Evolutionary conservation across 2,797 vertebrate species (phyloP).

Genomic region (Pseudochromis fuscus): DNA sequence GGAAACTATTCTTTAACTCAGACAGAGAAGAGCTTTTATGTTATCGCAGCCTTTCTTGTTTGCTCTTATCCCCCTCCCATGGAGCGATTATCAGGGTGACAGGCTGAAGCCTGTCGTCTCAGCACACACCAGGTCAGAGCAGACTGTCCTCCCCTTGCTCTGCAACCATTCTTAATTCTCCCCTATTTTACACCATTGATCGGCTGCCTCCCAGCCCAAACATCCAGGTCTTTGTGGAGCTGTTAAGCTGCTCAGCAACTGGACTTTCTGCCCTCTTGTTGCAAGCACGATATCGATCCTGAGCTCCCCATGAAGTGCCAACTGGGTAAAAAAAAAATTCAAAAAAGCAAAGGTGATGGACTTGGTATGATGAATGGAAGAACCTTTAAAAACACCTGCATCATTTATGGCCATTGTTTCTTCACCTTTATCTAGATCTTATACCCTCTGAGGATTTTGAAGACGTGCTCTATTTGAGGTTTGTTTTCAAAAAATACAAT

Average conservation of each 20-base stretch:
- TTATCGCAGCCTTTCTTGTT: constrained; percentile 53
- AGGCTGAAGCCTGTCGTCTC: constrained; percentile 60
- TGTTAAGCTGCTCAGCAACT: constrained; percentile 68
- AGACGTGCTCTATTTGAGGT: background rate
- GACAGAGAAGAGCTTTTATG: constrained; percentile 45
- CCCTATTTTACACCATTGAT: constrained; percentile 81
- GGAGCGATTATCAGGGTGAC: constrained; percentile 64
- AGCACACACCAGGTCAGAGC: constrained; percentile 69
- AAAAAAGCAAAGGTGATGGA: constrained; percentile 31
- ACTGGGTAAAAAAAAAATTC: background rate
- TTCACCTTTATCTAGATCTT: background rate
- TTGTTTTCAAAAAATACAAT: background rate
- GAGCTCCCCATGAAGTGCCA: constrained; percentile 45
- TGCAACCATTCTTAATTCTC: constrained; percentile 75
- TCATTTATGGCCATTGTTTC: background rate
- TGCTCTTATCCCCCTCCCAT: constrained; percentile 44
- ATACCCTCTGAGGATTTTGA: background rate
- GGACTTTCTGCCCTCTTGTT: constrained; percentile 68
- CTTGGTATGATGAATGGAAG: constrained; percentile 4
- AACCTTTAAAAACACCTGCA: constrained; percentile 2
- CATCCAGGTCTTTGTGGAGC: constrained; percentile 73
- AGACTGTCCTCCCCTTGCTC: constrained; percentile 62
- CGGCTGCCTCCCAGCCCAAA: constrained; percentile 73
- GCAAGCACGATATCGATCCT: constrained; percentile 57
- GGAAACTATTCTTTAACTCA: constrained; percentile 24